A percentile compares a stretch with the other conserved stretches of the same genome.
Conservation (phyloP, 53 echinoderm and acorn worm genomes). For the Antedon mediterranea region DNA sequence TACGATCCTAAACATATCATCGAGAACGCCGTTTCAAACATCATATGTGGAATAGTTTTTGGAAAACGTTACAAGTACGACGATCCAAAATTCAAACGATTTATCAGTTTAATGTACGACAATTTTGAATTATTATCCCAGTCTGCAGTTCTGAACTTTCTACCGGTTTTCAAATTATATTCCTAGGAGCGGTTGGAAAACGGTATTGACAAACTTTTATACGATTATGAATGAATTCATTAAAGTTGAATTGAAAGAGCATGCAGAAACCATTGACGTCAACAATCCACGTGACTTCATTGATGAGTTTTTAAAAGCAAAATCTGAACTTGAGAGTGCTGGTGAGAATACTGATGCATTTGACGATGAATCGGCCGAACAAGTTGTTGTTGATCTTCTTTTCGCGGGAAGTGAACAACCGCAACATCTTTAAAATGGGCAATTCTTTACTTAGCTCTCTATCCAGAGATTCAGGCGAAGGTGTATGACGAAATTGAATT, state of each 20-base stretch:
- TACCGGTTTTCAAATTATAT: conserved; percentile 25
- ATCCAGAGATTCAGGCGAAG: conserved; percentile 10
- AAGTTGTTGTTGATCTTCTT: conserved; percentile 31
- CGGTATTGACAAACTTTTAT: not conserved
- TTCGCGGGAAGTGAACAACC: conserved; percentile 38
- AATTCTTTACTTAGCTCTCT: conserved; percentile 9
- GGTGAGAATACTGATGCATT: conserved; percentile 6
- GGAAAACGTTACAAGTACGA: conserved; percentile 35
- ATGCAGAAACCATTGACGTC: not conserved
- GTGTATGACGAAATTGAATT: too few species aligned
- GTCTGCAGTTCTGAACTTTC: conserved; percentile 24
- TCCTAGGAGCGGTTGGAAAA: not conserved
- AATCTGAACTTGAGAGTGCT: not conserved
- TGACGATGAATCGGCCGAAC: conserved; percentile 15
- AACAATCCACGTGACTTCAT: not conserved
- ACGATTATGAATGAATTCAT: not conserved
- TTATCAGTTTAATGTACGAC: conserved; percentile 14
- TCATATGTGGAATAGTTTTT: conserved; percentile 14
- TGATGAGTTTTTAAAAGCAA: not conserved
- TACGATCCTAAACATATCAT: too few species aligned
- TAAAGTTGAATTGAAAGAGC: not conserved
- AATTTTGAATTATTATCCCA: conserved; percentile 15
- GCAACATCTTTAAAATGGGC: conserved; percentile 30
- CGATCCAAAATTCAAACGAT: conserved; percentile 5
- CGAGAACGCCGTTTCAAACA: too few species aligned